These are phyloP conservation scores for Perca schrenkii DNA, from an alignment of 2,113 vertebrate genomes.

Conservation along the genomic window DNA sequence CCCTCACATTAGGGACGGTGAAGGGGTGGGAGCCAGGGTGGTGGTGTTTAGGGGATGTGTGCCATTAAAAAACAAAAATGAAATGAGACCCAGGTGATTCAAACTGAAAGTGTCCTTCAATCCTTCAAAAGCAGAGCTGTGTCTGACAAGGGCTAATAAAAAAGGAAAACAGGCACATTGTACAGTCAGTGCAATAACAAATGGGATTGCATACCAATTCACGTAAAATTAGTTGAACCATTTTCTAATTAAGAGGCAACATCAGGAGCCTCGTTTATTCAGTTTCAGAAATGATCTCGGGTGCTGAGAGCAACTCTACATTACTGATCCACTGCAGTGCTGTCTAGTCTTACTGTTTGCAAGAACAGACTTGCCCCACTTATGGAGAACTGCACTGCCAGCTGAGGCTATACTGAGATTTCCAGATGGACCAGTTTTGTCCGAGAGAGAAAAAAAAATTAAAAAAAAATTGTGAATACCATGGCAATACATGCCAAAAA, in stretches of 20 bases:
- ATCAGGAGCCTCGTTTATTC: background rate
- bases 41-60: background rate
- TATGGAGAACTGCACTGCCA: conserved; percentile 51
- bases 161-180: conserved; percentile 1
- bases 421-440: conserved; percentile 45
- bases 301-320: background rate
- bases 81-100: conserved; percentile 24
- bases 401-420: conserved; percentile 53
- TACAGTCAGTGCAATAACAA: background rate
- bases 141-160: background rate
- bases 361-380: conserved; percentile 56
- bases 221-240: background rate
- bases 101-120: background rate
- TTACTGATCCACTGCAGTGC: conserved; percentile 36
- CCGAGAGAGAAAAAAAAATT: background rate
- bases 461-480: conserved; percentile 15
- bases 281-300: conserved; percentile 3
- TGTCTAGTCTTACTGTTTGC: background rate
- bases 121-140: background rate
- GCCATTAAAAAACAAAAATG: conserved; percentile 37
- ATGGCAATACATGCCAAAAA: conserved; percentile 21
- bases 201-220: background rate
- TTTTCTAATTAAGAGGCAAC: conserved; percentile 12
- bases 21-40: background rate
- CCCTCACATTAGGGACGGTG: conserved; percentile 30